phyloP scores from a whole-genome alignment of 2,888 invertebrate species.

The Cremastobaeus sp. region DNA sequence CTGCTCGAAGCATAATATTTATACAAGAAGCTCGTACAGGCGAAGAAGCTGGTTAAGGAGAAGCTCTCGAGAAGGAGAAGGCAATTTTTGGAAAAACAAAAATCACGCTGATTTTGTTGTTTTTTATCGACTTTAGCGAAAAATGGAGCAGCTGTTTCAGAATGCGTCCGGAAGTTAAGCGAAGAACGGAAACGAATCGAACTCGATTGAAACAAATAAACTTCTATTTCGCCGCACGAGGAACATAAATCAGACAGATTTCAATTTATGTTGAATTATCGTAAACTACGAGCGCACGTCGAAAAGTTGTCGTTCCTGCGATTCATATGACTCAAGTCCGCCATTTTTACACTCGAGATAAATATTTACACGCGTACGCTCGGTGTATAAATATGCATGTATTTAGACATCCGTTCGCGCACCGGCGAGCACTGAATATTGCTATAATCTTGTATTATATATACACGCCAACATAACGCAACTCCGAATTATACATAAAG shows the following conservation, averaged over 20 bases:
- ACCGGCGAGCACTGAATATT: conserved; percentile 21
- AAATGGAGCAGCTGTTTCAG: too few species aligned
- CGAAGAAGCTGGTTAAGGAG: too few species aligned
- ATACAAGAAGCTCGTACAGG: too few species aligned
- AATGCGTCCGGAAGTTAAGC: conserved; percentile 10
- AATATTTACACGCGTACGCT: conserved; percentile 13
- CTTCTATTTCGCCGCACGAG: background rate
- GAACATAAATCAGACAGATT: conserved; percentile 1
- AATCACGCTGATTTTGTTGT: too few species aligned
- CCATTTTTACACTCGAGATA: conserved; percentile 14
- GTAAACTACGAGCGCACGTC: conserved; percentile 6
- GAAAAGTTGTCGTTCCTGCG: conserved; percentile 10
- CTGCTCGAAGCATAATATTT: too few species aligned
- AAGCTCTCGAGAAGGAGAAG: too few species aligned
- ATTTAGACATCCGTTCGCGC: conserved; percentile 18
- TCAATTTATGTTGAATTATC: conserved; percentile 5
- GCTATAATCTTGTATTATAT: conserved; percentile 36
- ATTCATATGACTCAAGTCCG: conserved; percentile 9
- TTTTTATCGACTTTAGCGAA: too few species aligned
- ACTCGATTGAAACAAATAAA: conserved; percentile 7
- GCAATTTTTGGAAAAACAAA: too few species aligned
- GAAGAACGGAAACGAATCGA: conserved; percentile 7
- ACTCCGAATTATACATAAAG: conserved; percentile 55
- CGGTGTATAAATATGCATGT: conserved; percentile 20
- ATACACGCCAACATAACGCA: conserved; percentile 24